A percentile compares a stretch with the other conserved stretches of the same genome.
phyloP scores from a whole-genome alignment of 1,140 invertebrate species.

The Saxidomus purpurata region DNA sequence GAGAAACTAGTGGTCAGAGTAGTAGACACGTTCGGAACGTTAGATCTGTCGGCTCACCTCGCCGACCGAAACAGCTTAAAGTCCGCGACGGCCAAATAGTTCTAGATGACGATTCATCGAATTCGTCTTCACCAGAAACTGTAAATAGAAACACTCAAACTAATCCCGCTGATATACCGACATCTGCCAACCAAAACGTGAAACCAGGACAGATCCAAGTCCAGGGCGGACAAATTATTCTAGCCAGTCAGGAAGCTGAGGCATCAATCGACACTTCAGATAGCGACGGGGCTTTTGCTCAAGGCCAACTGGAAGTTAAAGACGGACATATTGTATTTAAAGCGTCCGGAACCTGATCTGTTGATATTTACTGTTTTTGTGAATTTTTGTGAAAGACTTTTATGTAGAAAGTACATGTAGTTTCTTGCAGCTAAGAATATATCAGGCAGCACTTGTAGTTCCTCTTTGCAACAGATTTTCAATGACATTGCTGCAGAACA shows the following conservation, averaged over 20 bases:
- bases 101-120: constrained; percentile 58
- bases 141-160: constrained; percentile 54
- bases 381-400: not conserved
- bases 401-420: not conserved
- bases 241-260: constrained; percentile 49
- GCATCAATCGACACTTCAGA: not conserved
- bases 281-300: not conserved
- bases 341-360: constrained; percentile 32
- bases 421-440: not conserved
- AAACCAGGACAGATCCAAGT: constrained; percentile 66
- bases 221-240: constrained; percentile 74
- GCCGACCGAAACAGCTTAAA: constrained; percentile 57
- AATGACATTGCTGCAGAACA: too few relatives aligned
- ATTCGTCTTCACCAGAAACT: constrained; percentile 39
- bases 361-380: too few relatives aligned
- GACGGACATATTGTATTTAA: constrained; percentile 67
- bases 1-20: not conserved
- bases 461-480: too few relatives aligned
- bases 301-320: constrained; percentile 62
- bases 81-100: constrained; percentile 66
- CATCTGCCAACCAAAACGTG: not conserved
- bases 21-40: constrained; percentile 28
- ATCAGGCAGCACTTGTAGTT: too few relatives aligned
- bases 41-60: constrained; percentile 48
- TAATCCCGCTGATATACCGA: constrained; percentile 31